Evolutionary conservation across 1,140 invertebrate species (phyloP).

Genomic region (Drosophila micromelanica): DNA sequence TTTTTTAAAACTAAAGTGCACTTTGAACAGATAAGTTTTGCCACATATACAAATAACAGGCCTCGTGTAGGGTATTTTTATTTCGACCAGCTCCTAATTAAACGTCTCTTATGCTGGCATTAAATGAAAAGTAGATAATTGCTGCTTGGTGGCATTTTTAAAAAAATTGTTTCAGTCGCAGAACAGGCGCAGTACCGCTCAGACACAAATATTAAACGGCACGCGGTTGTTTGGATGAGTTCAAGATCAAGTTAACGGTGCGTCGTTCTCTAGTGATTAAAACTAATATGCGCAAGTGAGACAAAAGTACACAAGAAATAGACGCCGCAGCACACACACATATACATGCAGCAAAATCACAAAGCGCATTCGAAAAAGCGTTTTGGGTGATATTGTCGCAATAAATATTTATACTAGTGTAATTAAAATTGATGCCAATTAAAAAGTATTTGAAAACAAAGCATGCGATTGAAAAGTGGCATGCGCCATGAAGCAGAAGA

Average conservation of each 20-base stretch:
- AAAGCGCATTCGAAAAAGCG: slow-evolving; percentile 32
- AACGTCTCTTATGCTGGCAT: slow-evolving; percentile 8
- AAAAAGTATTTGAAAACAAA: slow-evolving; percentile 52
- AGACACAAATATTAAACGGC: slow-evolving; percentile 26
- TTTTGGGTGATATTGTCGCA: slow-evolving; percentile 37
- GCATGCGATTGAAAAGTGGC: slow-evolving; percentile 34
- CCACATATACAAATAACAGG: neutral
- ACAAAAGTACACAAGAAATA: slow-evolving; percentile 43
- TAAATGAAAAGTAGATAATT: slow-evolving; percentile 77
- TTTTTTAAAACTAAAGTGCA: too few species aligned
- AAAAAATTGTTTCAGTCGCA: slow-evolving; percentile 65
- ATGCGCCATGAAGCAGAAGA: slow-evolving; percentile 21
- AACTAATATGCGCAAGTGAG: slow-evolving; percentile 51
- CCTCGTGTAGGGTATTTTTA: slow-evolving; percentile 26
- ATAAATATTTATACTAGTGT: slow-evolving; percentile 52
- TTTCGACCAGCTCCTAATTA: neutral
- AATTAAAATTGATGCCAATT: slow-evolving; percentile 61
- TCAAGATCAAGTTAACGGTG: slow-evolving; percentile 77
- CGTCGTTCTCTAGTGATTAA: slow-evolving; percentile 39
- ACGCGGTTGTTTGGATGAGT: slow-evolving; percentile 25
- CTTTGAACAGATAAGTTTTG: too few species aligned
- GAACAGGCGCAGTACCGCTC: slow-evolving; percentile 48
- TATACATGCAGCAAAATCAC: slow-evolving; percentile 8
- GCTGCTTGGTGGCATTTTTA: slow-evolving; percentile 46
- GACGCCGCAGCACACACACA: slow-evolving; percentile 37